Evolutionary conservation across 1,140 invertebrate species (phyloP).

Genomic region (Sinella curviseta): DNA sequence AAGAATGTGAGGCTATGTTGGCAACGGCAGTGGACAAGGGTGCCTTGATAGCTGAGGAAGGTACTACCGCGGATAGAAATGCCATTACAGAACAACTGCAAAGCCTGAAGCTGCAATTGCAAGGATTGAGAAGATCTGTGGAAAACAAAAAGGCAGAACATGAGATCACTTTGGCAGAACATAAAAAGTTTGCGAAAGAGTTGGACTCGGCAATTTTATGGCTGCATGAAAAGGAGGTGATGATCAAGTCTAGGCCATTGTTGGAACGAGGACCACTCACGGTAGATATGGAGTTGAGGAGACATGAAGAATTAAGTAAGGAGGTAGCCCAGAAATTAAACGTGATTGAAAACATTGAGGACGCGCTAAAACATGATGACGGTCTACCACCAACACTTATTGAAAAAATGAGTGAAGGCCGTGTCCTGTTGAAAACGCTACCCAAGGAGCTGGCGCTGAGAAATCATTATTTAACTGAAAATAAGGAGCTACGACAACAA

Average conservation of each 20-base stretch:
- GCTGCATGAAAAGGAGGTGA: slow-evolving; percentile 80
- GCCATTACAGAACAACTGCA: slow-evolving; percentile 83
- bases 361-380: slow-evolving; percentile 70
- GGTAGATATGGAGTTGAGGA: slow-evolving; percentile 77
- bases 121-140: slow-evolving; percentile 74
- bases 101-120: slow-evolving; percentile 73
- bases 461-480: slow-evolving; percentile 74
- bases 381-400: slow-evolving; percentile 73
- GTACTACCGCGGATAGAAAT: slow-evolving; percentile 79
- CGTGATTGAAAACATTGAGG: slow-evolving; percentile 67
- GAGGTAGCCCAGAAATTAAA: slow-evolving; percentile 72
- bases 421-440: slow-evolving; percentile 71
- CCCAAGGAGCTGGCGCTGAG: slow-evolving; percentile 77
- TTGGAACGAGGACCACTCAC: slow-evolving; percentile 74
- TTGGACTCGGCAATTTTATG: slow-evolving; percentile 78
- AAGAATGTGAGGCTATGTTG: slow-evolving; percentile 83
- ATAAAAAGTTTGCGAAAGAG: slow-evolving; percentile 76
- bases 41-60: slow-evolving; percentile 79
- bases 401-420: slow-evolving; percentile 80
- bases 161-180: slow-evolving; percentile 80
- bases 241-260: slow-evolving; percentile 77
- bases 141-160: slow-evolving; percentile 83
- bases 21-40: slow-evolving; percentile 86
- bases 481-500: slow-evolving; percentile 74
- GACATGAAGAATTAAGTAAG: slow-evolving; percentile 70